Conservation (phyloP, 2,888 invertebrate species). For the Plagodis pulveraria region DNA sequence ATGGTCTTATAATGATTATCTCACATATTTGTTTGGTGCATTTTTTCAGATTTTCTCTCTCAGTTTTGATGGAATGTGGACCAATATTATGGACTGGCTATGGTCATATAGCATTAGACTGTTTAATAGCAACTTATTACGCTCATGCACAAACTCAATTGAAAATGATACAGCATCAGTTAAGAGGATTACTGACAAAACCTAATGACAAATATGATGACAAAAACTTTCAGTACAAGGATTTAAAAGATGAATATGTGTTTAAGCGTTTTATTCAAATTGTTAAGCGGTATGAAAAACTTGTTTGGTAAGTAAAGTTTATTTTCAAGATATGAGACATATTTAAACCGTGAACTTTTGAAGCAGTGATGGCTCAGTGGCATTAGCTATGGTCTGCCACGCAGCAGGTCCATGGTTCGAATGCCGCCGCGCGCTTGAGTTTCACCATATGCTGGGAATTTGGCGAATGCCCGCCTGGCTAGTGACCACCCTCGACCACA, state of each 20-base stretch:
- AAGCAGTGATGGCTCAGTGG: too few relatives aligned
- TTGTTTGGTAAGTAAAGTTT: slow-evolving; percentile 12
- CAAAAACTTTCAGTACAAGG: slow-evolving; percentile 31
- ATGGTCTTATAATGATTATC: too few relatives aligned
- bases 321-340: too few relatives aligned
- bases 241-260: slow-evolving; percentile 38
- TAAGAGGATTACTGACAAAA: slow-evolving; percentile 42
- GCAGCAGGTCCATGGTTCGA: too few relatives aligned
- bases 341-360: too few relatives aligned
- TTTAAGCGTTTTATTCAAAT: slow-evolving; percentile 43
- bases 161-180: slow-evolving; percentile 52
- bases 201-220: slow-evolving; percentile 20
- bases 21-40: neutral
- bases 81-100: slow-evolving; percentile 45
- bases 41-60: slow-evolving; percentile 44
- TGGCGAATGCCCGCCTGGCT: too few relatives aligned
- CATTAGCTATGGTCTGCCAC: too few relatives aligned
- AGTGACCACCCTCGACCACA: too few relatives aligned
- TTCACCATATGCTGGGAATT: too few relatives aligned
- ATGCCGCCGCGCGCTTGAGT: too few relatives aligned
- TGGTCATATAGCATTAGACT: slow-evolving; percentile 50
- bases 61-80: slow-evolving; percentile 40
- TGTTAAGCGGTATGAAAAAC: slow-evolving; percentile 47
- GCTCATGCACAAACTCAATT: slow-evolving; percentile 53
- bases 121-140: slow-evolving; percentile 48